These are phyloP conservation scores for Phortica variegata DNA, from an alignment of 1,140 invertebrate genomes.

Conservation along the genomic window DNA sequence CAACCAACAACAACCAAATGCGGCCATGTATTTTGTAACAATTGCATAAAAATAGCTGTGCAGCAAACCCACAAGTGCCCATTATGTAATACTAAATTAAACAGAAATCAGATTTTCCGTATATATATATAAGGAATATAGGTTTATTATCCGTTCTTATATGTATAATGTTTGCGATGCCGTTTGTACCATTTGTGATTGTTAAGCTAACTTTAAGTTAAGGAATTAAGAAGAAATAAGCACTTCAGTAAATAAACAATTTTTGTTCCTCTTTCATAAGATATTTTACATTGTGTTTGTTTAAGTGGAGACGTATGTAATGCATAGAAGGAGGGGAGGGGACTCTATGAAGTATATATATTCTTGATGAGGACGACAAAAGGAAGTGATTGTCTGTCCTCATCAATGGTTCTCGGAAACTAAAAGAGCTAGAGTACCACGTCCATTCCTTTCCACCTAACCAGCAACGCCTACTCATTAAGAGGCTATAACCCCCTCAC, in stretches of 20 bases:
- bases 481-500: too few species aligned
- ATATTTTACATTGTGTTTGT: background rate
- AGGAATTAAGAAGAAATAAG: background rate
- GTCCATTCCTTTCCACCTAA: too few species aligned
- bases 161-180: background rate
- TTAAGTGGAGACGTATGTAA: too few species aligned
- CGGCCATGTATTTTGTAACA: slow-evolving; percentile 33
- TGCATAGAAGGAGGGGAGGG: too few species aligned
- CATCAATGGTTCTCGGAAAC: too few species aligned
- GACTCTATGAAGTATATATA: too few species aligned
- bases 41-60: slow-evolving; percentile 21
- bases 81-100: slow-evolving; percentile 29
- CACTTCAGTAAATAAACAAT: background rate
- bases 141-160: too few species aligned
- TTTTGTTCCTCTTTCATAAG: background rate
- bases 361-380: too few species aligned
- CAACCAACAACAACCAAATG: slow-evolving; percentile 29
- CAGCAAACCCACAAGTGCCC: slow-evolving; percentile 26
- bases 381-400: too few species aligned
- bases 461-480: too few species aligned
- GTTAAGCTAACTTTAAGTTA: background rate
- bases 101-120: slow-evolving; percentile 14
- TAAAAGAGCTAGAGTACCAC: too few species aligned
- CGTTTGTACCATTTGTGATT: background rate
- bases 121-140: slow-evolving; percentile 25